Conservation (phyloP, 2,888 invertebrate species). For the Stenchaetothrips biformis region DNA sequence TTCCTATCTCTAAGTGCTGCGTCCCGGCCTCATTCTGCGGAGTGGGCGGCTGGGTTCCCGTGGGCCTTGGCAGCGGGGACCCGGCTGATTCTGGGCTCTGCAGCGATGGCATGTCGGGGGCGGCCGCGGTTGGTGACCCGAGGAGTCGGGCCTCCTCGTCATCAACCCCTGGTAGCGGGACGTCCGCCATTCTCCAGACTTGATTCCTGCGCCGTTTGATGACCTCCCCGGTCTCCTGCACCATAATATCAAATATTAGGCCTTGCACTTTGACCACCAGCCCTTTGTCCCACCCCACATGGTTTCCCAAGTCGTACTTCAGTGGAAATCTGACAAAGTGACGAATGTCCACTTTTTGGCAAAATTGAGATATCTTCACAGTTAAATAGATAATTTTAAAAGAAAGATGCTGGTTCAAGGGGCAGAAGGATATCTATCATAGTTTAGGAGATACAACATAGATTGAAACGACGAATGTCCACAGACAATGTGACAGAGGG, state of each 20-base stretch:
- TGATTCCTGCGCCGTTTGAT: background rate
- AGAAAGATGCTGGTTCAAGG: too few relatives aligned
- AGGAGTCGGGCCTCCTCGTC: background rate
- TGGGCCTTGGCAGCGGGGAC: too few relatives aligned
- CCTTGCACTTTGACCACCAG: background rate
- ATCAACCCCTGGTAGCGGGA: too few relatives aligned
- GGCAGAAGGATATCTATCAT: too few relatives aligned
- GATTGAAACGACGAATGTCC: too few relatives aligned
- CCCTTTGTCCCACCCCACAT: background rate
- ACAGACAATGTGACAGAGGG: too few relatives aligned
- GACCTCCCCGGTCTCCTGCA: background rate
- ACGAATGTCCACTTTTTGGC: too few relatives aligned
- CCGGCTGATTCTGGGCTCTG: background rate
- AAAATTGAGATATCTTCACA: too few relatives aligned
- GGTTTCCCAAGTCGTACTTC: background rate
- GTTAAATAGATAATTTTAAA: too few relatives aligned
- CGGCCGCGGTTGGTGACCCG: background rate
- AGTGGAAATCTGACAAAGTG: too few relatives aligned
- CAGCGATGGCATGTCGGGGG: background rate
- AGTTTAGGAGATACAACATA: too few relatives aligned
- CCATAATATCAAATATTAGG: background rate
- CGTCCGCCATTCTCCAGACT: background rate
- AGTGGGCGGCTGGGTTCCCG: background rate
- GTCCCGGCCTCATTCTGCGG: background rate
- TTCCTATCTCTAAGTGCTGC: too few relatives aligned